Percentiles rank a stretch among this genome's conserved stretches.
Conservation (phyloP, 2,113 vertebrate genomes). For the Anguilla japonica region DNA sequence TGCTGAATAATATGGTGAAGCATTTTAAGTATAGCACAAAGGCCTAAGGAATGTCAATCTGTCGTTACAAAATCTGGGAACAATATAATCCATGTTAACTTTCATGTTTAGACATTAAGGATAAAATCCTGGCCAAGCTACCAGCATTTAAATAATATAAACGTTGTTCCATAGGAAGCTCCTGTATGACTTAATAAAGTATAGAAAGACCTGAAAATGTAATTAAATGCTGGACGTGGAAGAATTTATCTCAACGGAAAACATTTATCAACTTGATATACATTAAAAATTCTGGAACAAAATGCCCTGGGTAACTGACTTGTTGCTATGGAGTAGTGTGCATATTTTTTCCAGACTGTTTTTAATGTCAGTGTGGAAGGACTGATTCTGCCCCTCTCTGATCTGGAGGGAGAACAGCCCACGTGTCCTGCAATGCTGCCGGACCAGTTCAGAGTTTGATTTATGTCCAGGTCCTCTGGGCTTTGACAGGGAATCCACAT, state of each 20-base stretch:
- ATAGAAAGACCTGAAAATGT: neutral
- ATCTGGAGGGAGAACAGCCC: constrained; percentile 52
- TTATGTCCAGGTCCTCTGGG: constrained; percentile 59
- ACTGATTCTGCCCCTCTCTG: constrained; percentile 25
- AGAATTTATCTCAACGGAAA: neutral
- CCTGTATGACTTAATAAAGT: neutral
- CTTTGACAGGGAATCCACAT: constrained; percentile 54
- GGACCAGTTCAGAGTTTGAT: constrained; percentile 53
- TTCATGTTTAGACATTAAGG: too few relatives aligned
- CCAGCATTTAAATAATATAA: neutral
- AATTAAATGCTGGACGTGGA: neutral
- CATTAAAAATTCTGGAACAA: neutral
- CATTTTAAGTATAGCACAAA: neutral
- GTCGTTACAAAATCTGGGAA: neutral
- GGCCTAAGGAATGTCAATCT: neutral
- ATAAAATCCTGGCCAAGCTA: neutral
- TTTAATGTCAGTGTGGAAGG: constrained; percentile 3
- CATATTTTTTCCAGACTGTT: neutral
- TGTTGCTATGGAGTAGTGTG: neutral
- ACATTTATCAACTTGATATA: constrained; percentile 6
- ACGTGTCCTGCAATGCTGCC: constrained; percentile 37
- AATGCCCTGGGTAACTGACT: neutral
- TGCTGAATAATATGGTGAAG: neutral
- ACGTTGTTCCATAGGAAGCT: neutral
- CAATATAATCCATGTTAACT: too few relatives aligned